A percentile compares a stretch with the other conserved stretches of the same genome.
Evolutionary conservation across 2,888 invertebrate species (phyloP).

Genomic region (Leptinotarsa haldemani): DNA sequence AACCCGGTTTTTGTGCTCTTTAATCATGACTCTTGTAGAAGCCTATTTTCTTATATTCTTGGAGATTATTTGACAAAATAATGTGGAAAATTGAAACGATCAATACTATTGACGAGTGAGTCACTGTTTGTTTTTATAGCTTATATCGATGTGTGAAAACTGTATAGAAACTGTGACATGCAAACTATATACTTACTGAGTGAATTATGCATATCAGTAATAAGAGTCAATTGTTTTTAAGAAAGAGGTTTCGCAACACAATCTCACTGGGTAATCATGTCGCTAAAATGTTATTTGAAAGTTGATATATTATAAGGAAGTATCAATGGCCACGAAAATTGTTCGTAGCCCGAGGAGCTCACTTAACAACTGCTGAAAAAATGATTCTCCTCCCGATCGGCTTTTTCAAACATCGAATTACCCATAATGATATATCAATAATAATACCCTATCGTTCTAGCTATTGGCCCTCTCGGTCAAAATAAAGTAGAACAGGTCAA

Average conservation of each 20-base stretch:
- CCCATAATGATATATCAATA: constrained; percentile 18
- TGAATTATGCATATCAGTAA: no score
- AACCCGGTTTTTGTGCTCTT: no score
- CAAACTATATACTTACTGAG: no score
- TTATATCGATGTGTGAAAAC: no score
- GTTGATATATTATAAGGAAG: not conserved
- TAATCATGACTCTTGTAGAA: no score
- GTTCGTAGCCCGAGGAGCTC: not conserved
- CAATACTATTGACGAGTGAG: no score
- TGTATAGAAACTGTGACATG: no score
- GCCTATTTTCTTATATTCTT: no score
- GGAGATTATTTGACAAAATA: no score
- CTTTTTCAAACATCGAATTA: constrained; percentile 18
- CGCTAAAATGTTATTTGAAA: constrained; percentile 10
- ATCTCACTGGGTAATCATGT: not conserved
- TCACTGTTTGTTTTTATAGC: no score
- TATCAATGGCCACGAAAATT: constrained; percentile 5
- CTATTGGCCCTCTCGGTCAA: constrained; percentile 6
- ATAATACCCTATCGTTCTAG: constrained; percentile 17
- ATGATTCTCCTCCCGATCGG: not conserved
- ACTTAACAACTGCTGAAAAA: constrained; percentile 15
- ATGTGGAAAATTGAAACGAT: no score
- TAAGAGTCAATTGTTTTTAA: not conserved
- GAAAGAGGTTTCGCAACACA: not conserved
- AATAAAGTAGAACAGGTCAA: constrained; percentile 15